Conservation (phyloP, 2,113 vertebrate genomes). For the Lathamus discolor region DNA sequence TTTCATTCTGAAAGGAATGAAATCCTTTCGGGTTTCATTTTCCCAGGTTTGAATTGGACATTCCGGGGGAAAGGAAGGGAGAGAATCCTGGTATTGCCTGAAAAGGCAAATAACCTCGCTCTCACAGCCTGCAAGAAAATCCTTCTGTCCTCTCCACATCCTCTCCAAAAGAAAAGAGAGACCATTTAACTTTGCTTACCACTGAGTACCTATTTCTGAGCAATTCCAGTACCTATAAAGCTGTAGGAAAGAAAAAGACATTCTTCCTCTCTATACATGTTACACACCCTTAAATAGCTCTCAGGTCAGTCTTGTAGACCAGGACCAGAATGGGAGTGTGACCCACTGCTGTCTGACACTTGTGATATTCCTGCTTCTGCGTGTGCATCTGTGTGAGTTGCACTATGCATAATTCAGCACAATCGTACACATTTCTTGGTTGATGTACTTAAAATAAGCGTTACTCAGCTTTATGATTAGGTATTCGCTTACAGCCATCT, state of each 20-base stretch:
- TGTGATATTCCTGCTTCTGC: neutral
- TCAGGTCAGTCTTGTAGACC: neutral
- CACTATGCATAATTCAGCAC: neutral
- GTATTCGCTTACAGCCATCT: conserved; percentile 29
- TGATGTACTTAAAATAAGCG: conserved; percentile 3
- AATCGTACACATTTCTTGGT: neutral
- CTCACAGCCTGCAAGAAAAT: neutral
- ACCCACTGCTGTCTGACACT: neutral
- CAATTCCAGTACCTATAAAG: neutral
- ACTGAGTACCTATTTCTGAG: neutral
- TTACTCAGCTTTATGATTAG: conserved; percentile 32
- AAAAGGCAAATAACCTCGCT: neutral
- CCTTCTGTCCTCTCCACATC: neutral
- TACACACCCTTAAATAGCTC: neutral
- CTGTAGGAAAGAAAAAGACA: neutral
- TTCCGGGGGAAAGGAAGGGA: neutral
- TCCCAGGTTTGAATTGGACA: neutral
- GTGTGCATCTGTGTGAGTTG: neutral
- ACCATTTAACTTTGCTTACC: neutral
- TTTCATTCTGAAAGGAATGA: neutral
- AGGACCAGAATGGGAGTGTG: neutral
- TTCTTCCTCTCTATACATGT: neutral
- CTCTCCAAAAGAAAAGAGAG: neutral
- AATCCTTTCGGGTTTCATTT: neutral
- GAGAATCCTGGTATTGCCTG: neutral